These are phyloP conservation scores for Zaprionus lineosus DNA, from an alignment of 2,888 invertebrate genomes.

Conservation along the genomic window DNA sequence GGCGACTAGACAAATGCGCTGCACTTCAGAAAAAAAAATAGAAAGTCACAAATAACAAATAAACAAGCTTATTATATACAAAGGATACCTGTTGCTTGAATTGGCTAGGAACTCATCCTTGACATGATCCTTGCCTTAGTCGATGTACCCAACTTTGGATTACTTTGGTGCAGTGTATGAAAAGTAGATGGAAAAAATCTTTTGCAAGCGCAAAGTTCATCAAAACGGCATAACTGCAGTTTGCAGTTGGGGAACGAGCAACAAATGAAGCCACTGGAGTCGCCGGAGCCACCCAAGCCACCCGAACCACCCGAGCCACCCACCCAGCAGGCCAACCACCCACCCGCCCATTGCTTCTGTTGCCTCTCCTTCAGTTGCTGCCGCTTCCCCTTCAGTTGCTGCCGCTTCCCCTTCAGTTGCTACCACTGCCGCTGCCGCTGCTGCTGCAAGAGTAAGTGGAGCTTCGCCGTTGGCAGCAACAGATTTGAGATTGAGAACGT, in stretches of 20 bases:
- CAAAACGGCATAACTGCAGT: conserved; percentile 58
- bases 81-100: no score
- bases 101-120: no score
- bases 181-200: conserved; percentile 29
- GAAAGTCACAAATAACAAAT: no score
- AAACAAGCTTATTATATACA: no score
- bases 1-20: conserved; percentile 10
- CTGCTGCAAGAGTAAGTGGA: conserved; percentile 26
- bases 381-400: no score
- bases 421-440: conserved; percentile 17
- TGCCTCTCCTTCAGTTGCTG: no score
- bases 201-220: conserved; percentile 60
- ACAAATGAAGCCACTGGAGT: conserved; percentile 44
- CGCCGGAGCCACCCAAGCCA: conserved; percentile 9
- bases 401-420: neutral
- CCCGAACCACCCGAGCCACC: conserved; percentile 27
- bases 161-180: conserved; percentile 27
- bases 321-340: conserved; percentile 3
- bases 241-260: conserved; percentile 36
- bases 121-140: no score
- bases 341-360: no score
- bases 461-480: neutral
- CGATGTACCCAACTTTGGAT: neutral
- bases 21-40: neutral
- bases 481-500: conserved; percentile 49